A percentile compares a stretch with the other conserved stretches of the same genome.
Conservation (phyloP, 2,888 invertebrate species). For the Trichogramma dendrolimi region DNA sequence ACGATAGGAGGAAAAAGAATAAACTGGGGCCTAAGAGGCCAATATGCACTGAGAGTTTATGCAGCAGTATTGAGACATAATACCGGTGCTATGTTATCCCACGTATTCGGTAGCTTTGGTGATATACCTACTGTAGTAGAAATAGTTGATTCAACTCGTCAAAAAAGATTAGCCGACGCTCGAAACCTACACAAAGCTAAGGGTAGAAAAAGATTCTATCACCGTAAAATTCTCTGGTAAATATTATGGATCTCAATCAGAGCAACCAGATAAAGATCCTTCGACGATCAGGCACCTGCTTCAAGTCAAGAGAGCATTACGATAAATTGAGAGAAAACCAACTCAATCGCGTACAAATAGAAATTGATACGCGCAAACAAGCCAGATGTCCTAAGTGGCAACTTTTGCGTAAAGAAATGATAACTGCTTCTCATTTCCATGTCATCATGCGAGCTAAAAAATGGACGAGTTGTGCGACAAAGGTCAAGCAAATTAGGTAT, state of each 20-base stretch:
- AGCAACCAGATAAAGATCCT: constrained; percentile 17
- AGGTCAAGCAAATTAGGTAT: constrained; percentile 25
- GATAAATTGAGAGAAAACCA: constrained; percentile 24
- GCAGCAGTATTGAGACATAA: neutral
- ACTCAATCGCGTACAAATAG: constrained; percentile 20
- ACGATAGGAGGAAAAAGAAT: neutral
- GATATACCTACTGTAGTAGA: neutral
- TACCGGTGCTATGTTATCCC: constrained; percentile 13
- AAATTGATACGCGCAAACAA: constrained; percentile 25
- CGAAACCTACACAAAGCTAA: neutral
- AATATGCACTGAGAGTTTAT: neutral
- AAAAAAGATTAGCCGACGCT: neutral
- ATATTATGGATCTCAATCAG: constrained; percentile 17
- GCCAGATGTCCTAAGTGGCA: constrained; percentile 20
- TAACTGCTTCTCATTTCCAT: constrained; percentile 32
- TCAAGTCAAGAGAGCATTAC: constrained; percentile 19
- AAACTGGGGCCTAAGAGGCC: neutral
- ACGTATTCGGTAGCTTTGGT: neutral
- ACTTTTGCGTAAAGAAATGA: constrained; percentile 18
- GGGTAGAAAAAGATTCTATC: neutral
- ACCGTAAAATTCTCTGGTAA: neutral
- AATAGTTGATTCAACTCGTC: neutral
- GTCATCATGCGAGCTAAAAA: constrained; percentile 17
- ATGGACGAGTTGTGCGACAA: constrained; percentile 15
- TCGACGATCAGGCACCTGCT: constrained; percentile 4